Evolutionary conservation across 2,113 vertebrate genomes (phyloP).

Genomic region (Amphiprion percula): DNA sequence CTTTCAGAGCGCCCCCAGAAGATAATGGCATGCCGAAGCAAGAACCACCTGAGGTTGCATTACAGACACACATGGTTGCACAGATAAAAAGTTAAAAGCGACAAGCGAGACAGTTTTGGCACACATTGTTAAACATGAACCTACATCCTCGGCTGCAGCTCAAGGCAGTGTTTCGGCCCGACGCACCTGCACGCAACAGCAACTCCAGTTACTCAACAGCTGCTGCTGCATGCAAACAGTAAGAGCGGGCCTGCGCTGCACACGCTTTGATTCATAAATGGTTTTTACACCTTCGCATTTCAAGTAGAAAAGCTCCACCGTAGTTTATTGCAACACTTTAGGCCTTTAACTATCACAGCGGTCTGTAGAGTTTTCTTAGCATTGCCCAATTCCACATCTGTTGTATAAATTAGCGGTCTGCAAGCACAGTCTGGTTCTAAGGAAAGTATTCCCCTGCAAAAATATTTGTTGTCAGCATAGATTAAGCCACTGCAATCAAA

Average conservation of each 20-base stretch:
- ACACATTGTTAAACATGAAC: conserved; percentile 62
- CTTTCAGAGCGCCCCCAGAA: conserved; percentile 11
- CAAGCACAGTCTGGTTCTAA: conserved; percentile 63
- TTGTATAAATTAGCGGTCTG: conserved; percentile 62
- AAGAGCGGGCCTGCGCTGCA: conserved; percentile 5
- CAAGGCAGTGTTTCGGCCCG: conserved; percentile 34
- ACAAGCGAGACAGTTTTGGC: conserved; percentile 62
- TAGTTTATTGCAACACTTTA: conserved; percentile 22
- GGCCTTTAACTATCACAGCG: conserved; percentile 33
- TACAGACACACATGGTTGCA: conserved; percentile 61
- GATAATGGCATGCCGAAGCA: conserved; percentile 59
- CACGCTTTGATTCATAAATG: conserved; percentile 10
- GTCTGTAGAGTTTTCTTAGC: conserved; percentile 59
- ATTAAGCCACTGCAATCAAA: conserved; percentile 70
- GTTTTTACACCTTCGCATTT: conserved; percentile 3
- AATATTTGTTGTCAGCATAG: conserved; percentile 76
- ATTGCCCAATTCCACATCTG: conserved; percentile 75
- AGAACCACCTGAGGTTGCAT: conserved; percentile 63
- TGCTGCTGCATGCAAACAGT: conserved; percentile 27
- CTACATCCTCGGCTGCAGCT: conserved; percentile 60
- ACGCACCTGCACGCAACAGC: conserved; percentile 57
- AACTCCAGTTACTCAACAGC: conserved; percentile 39
- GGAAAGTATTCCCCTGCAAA: conserved; percentile 72
- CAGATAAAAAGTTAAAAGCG: conserved; percentile 42
- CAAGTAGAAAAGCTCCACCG: conserved; percentile 5